phyloP scores from a whole-genome alignment of 2,888 invertebrate species.

The Acleris sparsana region DNA sequence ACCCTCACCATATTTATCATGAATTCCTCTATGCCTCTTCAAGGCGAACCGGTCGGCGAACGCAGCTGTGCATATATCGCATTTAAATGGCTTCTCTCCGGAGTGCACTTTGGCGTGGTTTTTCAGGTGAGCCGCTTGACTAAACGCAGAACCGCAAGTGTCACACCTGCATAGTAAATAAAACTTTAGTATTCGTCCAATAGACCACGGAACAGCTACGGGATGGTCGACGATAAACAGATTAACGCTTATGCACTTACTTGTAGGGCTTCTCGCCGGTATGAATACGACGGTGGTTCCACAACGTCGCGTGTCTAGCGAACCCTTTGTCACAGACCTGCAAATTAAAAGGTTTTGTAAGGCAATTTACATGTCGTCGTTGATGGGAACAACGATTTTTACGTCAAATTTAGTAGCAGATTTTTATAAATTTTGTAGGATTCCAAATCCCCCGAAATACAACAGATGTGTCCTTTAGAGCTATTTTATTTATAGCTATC shows the following conservation, averaged over 20 bases:
- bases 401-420: too few species aligned
- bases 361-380: too few species aligned
- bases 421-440: too few species aligned
- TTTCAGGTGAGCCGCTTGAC: conserved; percentile 94
- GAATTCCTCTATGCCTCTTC: conserved; percentile 93
- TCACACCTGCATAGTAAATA: conserved; percentile 85
- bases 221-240: not conserved
- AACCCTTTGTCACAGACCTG: conserved; percentile 94
- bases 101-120: conserved; percentile 94
- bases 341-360: conserved; percentile 2
- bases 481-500: too few species aligned
- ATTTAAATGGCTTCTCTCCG: conserved; percentile 92
- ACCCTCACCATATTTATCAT: conserved; percentile 90
- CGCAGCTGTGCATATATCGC: conserved; percentile 92
- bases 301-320: conserved; percentile 93
- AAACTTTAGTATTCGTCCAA: not conserved
- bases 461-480: too few species aligned
- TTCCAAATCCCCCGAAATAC: too few species aligned
- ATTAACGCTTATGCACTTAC: conserved; percentile 66
- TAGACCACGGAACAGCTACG: not conserved
- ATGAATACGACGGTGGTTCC: conserved; percentile 95
- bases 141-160: conserved; percentile 94
- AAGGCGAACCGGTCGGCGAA: conserved; percentile 94
- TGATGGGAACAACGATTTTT: too few species aligned
- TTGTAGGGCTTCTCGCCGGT: conserved; percentile 94